Evolutionary conservation across 1,140 invertebrate genomes (phyloP).

Genomic region (Holotrichia oblita): DNA sequence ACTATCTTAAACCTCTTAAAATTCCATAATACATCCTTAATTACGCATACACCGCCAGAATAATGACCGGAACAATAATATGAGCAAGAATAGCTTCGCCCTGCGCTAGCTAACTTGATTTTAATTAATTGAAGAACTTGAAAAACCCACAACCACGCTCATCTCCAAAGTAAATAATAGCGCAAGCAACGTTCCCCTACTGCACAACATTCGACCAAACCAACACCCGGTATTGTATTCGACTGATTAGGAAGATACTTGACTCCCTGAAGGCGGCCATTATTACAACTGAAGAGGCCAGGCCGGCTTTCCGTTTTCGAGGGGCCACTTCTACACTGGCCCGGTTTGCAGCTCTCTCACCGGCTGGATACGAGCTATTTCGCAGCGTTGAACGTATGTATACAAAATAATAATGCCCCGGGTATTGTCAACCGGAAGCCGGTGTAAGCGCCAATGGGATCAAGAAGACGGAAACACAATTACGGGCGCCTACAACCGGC

Average conservation of each 20-base stretch:
- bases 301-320: slow-evolving; percentile 37
- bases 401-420: slow-evolving; percentile 43
- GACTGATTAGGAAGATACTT: slow-evolving; percentile 44
- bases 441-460: slow-evolving; percentile 42
- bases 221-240: slow-evolving; percentile 42
- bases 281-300: slow-evolving; percentile 45
- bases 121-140: slow-evolving; percentile 17
- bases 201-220: slow-evolving; percentile 27
- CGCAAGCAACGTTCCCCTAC: neutral
- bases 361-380: slow-evolving; percentile 29
- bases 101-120: neutral
- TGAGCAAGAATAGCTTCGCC: neutral
- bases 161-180: slow-evolving; percentile 26
- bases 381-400: slow-evolving; percentile 12
- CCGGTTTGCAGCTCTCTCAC: slow-evolving; percentile 21
- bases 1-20: neutral
- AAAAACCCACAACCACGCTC: neutral
- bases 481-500: slow-evolving; percentile 41
- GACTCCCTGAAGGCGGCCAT: slow-evolving; percentile 44
- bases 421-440: slow-evolving; percentile 43
- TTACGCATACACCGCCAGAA: neutral
- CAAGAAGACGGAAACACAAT: slow-evolving; percentile 42
- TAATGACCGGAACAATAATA: neutral
- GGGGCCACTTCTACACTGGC: slow-evolving; percentile 42
- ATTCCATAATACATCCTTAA: slow-evolving; percentile 5